Evolutionary conservation across 2,888 invertebrate species (phyloP).

Genomic region (Erynnis tages): DNA sequence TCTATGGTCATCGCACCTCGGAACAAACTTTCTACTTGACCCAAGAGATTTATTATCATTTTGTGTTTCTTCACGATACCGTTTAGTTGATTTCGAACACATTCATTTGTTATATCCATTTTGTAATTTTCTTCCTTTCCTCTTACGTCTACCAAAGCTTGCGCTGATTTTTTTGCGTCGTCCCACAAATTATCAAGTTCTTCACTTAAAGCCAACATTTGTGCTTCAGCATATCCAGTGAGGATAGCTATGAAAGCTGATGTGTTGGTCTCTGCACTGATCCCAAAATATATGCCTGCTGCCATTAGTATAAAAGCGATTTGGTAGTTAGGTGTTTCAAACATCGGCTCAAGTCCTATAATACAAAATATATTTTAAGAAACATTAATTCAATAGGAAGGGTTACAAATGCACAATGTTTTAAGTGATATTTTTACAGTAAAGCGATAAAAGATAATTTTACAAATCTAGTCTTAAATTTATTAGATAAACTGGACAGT

Average conservation of each 20-base stretch:
- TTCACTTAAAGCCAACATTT: constrained; percentile 48
- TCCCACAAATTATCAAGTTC: constrained; percentile 46
- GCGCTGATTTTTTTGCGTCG: constrained; percentile 34
- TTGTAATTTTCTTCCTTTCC: too few relatives aligned
- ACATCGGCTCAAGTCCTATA: constrained; percentile 51
- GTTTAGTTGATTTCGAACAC: constrained; percentile 40
- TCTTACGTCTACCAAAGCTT: background rate
- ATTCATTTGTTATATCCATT: constrained; percentile 36
- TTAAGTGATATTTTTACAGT: background rate
- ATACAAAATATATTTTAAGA: constrained; percentile 1
- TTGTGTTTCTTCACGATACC: constrained; percentile 45
- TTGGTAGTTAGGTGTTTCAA: constrained; percentile 50
- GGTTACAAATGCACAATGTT: background rate
- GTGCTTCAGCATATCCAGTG: constrained; percentile 49
- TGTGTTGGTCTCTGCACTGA: constrained; percentile 42
- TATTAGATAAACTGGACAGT: background rate
- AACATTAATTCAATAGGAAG: background rate
- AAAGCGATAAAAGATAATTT: too few relatives aligned
- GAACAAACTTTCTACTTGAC: constrained; percentile 31
- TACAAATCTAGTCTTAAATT: too few relatives aligned
- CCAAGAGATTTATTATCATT: constrained; percentile 40
- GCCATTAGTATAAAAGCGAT: constrained; percentile 38
- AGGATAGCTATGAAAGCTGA: constrained; percentile 44
- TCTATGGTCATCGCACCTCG: constrained; percentile 1
- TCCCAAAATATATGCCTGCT: constrained; percentile 36